Evolutionary conservation across 2,888 invertebrate genomes (phyloP).

Genomic region (Hecatera dysodea): DNA sequence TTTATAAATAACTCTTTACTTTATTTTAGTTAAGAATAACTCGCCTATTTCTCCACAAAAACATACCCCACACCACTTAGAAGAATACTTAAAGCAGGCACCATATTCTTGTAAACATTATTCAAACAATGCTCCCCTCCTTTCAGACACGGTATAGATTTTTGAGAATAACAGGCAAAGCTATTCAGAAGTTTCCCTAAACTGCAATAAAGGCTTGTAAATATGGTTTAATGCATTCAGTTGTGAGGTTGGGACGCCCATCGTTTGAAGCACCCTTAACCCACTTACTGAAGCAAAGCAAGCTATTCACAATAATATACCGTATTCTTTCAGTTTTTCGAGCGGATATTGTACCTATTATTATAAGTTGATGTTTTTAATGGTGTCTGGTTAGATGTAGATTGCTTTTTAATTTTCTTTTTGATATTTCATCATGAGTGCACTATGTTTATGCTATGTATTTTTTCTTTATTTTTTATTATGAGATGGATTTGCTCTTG

Average conservation of each 20-base stretch:
- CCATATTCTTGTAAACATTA: slow-evolving; percentile 20
- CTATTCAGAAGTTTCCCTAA: slow-evolving; percentile 39
- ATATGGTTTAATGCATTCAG: slow-evolving; percentile 56
- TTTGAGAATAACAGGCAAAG: slow-evolving; percentile 53
- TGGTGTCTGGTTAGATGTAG: not conserved
- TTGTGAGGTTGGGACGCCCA: slow-evolving; percentile 50
- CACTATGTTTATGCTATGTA: not conserved
- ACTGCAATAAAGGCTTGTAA: slow-evolving; percentile 50
- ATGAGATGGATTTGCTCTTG: too few species aligned
- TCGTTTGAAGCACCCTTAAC: slow-evolving; percentile 49
- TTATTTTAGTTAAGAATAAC: not conserved
- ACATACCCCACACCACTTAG: not conserved
- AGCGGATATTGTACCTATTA: slow-evolving; percentile 24
- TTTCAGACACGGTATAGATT: slow-evolving; percentile 30
- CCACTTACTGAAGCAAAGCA: slow-evolving; percentile 35
- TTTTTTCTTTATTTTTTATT: too few species aligned
- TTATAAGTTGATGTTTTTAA: slow-evolving; percentile 13
- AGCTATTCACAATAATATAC: slow-evolving; percentile 28
- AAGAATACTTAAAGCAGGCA: slow-evolving; percentile 5
- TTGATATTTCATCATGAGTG: not conserved
- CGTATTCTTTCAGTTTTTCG: slow-evolving; percentile 18
- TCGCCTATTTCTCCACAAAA: not conserved
- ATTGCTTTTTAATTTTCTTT: slow-evolving; percentile 4
- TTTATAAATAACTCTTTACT: not conserved
- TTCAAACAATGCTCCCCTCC: slow-evolving; percentile 31